These are phyloP conservation scores for Andrena flavipes DNA, from an alignment of 2,888 invertebrate genomes.

Conservation along the genomic window DNA sequence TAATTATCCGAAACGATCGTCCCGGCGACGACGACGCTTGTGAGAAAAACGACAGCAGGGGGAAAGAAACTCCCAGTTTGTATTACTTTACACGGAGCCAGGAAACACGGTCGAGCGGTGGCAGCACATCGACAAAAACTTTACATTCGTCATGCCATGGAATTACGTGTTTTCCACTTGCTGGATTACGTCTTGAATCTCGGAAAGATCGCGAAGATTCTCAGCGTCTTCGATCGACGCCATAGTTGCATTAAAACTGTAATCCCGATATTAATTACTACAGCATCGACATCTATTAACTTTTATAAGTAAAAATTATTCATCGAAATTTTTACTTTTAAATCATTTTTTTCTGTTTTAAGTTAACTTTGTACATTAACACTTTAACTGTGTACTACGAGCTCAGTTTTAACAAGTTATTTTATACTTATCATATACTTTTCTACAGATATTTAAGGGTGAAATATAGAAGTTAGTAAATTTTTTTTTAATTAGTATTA, in stretches of 20 bases:
- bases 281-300: not conserved
- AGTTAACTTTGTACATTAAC: too few species aligned
- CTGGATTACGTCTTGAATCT: conserved; percentile 2
- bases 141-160: conserved; percentile 31
- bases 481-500: too few species aligned
- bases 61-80: conserved; percentile 30
- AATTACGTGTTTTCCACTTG: conserved; percentile 24
- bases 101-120: conserved; percentile 29
- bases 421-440: too few species aligned
- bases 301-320: too few species aligned
- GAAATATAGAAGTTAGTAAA: too few species aligned
- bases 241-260: not conserved
- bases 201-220: not conserved
- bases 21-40: conserved; percentile 1
- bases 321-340: too few species aligned
- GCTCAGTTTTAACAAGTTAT: too few species aligned
- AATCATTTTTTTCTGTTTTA: too few species aligned
- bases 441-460: too few species aligned
- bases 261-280: not conserved
- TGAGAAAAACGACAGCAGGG: conserved; percentile 20
- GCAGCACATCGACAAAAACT: conserved; percentile 30
- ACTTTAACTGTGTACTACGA: too few species aligned
- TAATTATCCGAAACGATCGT: conserved; percentile 29
- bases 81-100: conserved; percentile 29
- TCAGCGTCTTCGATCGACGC: not conserved